Conservation (phyloP, 2,113 vertebrate genomes). For the Proterorhinus semilunaris region DNA sequence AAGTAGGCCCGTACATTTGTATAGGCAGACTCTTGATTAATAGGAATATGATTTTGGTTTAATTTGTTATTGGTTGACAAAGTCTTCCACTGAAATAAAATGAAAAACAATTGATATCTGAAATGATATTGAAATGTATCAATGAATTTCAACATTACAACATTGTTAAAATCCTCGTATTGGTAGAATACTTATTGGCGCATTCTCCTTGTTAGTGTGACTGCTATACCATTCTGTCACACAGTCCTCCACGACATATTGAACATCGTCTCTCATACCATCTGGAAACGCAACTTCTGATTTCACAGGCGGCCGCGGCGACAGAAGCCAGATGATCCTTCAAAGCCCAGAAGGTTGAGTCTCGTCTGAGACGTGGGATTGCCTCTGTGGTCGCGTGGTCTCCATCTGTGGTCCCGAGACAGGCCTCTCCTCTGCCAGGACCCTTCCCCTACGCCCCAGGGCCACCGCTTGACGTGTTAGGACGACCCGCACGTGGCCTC, state of each 20-base stretch:
- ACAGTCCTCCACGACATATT: conserved; percentile 53
- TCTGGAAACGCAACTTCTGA: conserved; percentile 67
- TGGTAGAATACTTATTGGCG: background rate
- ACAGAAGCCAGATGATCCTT: conserved; percentile 66
- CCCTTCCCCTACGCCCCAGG: conserved; percentile 34
- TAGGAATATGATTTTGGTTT: no score
- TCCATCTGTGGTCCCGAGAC: conserved; percentile 72
- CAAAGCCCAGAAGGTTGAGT: conserved; percentile 59
- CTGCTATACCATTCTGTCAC: conserved; percentile 35
- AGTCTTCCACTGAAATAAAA: no score
- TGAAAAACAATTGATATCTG: no score
- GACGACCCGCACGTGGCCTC: conserved; percentile 59
- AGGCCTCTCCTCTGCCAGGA: conserved; percentile 34
- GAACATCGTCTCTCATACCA: conserved; percentile 64
- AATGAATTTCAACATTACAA: no score
- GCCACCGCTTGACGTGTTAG: conserved; percentile 63
- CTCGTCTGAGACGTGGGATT: conserved; percentile 48
- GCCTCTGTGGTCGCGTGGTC: conserved; percentile 34
- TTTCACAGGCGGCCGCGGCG: conserved; percentile 54
- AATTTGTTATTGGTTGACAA: no score
- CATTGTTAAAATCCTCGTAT: background rate
- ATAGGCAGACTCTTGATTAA: no score
- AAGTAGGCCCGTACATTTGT: no score
- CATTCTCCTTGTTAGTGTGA: conserved; percentile 13
- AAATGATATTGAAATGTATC: no score